phyloP scores from a whole-genome alignment of 1,140 invertebrate genomes.

The Eumaeus atala region DNA sequence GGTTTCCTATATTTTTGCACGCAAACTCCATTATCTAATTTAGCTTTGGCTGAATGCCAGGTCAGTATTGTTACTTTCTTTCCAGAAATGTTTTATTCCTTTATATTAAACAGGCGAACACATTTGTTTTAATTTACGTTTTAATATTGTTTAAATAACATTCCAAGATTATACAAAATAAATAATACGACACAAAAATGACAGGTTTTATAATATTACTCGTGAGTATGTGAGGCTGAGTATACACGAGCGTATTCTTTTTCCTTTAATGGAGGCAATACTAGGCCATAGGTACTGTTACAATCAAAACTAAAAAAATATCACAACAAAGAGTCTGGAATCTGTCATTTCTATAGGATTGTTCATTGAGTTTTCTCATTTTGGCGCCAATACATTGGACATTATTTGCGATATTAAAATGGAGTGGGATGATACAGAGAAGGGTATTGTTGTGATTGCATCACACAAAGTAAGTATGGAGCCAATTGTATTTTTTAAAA shows the following conservation, averaged over 20 bases:
- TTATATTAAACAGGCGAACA: conserved; percentile 56
- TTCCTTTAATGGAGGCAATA: too few species aligned
- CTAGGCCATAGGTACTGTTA: too few species aligned
- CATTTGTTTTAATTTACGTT: conserved; percentile 32
- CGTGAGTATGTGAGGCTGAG: background rate
- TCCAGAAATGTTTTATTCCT: conserved; percentile 59
- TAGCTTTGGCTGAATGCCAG: conserved; percentile 71
- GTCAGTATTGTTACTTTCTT: conserved; percentile 64
- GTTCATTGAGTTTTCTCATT: too few species aligned
- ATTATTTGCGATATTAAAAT: too few species aligned
- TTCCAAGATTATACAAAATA: conserved; percentile 2
- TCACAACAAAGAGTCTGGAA: too few species aligned
- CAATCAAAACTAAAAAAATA: too few species aligned
- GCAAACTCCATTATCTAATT: conserved; percentile 74
- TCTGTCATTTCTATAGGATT: too few species aligned
- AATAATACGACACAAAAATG: background rate
- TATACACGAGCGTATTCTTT: background rate
- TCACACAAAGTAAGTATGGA: too few species aligned
- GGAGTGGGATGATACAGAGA: too few species aligned
- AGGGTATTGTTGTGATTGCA: too few species aligned
- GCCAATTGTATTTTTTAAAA: too few species aligned
- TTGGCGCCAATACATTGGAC: too few species aligned
- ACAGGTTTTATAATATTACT: background rate
- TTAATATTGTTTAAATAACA: conserved; percentile 2
- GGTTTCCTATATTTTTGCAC: conserved; percentile 74